These are phyloP conservation scores for Malacoraja senta DNA, from an alignment of 2,797 vertebrate species.

Conservation along the genomic window DNA sequence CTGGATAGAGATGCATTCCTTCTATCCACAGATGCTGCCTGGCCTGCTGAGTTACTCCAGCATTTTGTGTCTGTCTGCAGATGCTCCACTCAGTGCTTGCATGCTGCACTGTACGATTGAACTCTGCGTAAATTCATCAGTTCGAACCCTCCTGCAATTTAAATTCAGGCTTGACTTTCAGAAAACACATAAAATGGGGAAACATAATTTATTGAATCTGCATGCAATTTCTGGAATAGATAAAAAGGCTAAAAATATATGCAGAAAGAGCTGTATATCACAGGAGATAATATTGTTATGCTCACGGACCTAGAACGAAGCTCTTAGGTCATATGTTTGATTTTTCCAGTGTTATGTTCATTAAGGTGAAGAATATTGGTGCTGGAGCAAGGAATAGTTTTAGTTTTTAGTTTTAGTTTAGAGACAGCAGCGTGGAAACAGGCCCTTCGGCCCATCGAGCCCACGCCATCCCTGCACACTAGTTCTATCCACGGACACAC, in stretches of 20 bases:
- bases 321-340: neutral
- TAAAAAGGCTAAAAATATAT: neutral
- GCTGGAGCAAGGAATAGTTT: neutral
- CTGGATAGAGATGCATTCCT: too few species aligned
- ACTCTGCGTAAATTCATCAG: neutral
- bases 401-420: too few species aligned
- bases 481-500: too few species aligned
- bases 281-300: neutral
- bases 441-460: too few species aligned
- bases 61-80: too few species aligned
- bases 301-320: neutral
- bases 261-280: neutral
- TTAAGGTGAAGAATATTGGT: neutral
- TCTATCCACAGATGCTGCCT: too few species aligned
- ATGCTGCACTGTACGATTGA: neutral
- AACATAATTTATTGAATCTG: conserved; percentile 28
- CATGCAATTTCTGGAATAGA: neutral
- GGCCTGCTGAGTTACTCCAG: too few species aligned
- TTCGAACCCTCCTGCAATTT: neutral
- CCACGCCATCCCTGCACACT: too few species aligned
- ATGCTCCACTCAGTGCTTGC: neutral
- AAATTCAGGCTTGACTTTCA: neutral
- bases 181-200: neutral
- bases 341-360: neutral
- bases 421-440: too few species aligned